Evolutionary conservation across 1,140 invertebrate genomes (phyloP), one percentile per base, ranked within the genome.

Genomic region (Eufriesea mexicana): DNA sequence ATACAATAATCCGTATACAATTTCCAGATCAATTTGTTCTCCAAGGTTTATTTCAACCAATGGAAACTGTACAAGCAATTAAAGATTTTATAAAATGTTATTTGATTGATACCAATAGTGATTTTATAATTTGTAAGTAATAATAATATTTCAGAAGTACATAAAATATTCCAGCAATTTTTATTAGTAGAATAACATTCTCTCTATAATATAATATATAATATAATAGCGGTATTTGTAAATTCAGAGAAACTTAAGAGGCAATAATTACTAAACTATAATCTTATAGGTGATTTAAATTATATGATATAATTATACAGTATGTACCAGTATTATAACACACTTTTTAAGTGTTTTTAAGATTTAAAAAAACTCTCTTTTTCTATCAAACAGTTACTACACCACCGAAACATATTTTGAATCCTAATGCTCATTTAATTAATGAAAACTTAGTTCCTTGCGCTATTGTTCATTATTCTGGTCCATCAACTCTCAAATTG

Each of bases 11-110:
- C 66, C 94, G 97, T 70, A 95, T 98, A 87, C 96, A 97, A 90
- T 98, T 98, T 93, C 97, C 97, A 6, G 96, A 98, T 93, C 95
- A 96, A 72, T 95, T 96, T 67, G 97, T 98, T 49, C 93, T 98
- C 7, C 98, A 98, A 94, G 97, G 96, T 16, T 94, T 96, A 18
- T 98, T 98, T 90, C 94, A 94, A 86, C 96, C 97, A 9, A 93
- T 94, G 35, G 97, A 98, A 93, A 96, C 95, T 42, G 93, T 98
- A 14, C 92, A 94, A 87, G 94, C 95, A 78, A 94, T 98, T 8
- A 95, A 95, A 64, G 95, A 96, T 70, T 98, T 98, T 94, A 95
- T 98, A 4, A 96, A 95, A 91, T 93, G 94, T 83, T 96, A 96
- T 93, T 92, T 98, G 42, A 93, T 94, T 45, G 92, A 96, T 91